A percentile compares a stretch with the other conserved stretches of the same genome.
Evolutionary conservation across 2,113 vertebrate species (phyloP).

Genomic region (Sylvia atricapilla): DNA sequence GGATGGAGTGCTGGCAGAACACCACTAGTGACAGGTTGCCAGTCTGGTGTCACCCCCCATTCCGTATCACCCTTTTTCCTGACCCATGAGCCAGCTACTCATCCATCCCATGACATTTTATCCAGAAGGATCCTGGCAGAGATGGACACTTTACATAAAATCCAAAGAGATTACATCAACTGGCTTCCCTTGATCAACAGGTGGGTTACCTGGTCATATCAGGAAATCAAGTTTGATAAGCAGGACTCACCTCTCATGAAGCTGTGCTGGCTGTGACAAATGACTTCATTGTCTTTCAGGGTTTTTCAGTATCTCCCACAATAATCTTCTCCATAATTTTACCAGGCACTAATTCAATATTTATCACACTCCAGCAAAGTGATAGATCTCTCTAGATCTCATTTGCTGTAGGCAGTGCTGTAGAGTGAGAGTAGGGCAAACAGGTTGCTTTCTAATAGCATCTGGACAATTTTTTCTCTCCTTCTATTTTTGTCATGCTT

Average conservation of each 20-base stretch:
- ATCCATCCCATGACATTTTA: background rate
- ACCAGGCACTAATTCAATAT: background rate
- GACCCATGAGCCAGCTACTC: too few relatives aligned
- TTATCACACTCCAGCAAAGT: background rate
- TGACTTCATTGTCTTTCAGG: background rate
- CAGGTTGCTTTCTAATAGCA: background rate
- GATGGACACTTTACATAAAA: rapidly evolving
- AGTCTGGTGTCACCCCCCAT: too few relatives aligned
- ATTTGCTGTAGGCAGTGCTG: background rate
- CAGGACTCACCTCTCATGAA: background rate
- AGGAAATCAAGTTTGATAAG: background rate
- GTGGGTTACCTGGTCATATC: background rate
- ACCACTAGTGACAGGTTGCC: background rate
- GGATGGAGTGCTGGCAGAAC: background rate
- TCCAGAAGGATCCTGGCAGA: background rate
- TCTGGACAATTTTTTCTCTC: background rate
- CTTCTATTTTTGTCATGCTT: background rate
- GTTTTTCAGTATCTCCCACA: background rate
- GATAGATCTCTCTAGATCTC: background rate
- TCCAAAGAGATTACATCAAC: background rate
- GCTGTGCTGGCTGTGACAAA: background rate
- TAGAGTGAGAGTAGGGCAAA: background rate
- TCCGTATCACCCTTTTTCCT: too few relatives aligned
- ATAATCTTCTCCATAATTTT: background rate
- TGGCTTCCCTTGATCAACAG: background rate